Evolutionary conservation across 2,113 vertebrate species (phyloP).

Genomic region (Pseudonaja textilis): DNA sequence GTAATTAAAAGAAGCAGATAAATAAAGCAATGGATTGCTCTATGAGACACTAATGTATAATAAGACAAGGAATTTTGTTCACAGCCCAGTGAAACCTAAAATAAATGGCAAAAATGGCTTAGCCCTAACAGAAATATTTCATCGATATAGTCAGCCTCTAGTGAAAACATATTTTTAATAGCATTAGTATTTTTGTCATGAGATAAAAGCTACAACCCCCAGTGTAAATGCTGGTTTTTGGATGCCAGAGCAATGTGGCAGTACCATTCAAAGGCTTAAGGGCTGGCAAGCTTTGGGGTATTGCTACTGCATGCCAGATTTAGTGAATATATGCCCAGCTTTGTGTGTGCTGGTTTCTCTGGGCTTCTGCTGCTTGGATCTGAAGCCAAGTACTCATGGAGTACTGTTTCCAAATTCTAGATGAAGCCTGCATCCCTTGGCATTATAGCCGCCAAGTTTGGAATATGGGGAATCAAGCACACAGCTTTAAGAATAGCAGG

Average conservation of each 20-base stretch:
- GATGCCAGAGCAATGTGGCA: not conserved
- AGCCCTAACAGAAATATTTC: not conserved
- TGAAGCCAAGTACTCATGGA: slow-evolving; percentile 22
- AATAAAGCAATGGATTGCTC: not conserved
- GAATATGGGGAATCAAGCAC: not conserved
- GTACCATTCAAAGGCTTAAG: slow-evolving; percentile 2
- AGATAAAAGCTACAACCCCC: slow-evolving; percentile 20
- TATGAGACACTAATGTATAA: not conserved
- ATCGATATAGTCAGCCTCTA: not conserved
- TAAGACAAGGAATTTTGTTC: not conserved
- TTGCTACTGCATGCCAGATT: not conserved
- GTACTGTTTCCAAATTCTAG: slow-evolving; percentile 8
- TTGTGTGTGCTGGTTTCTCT: slow-evolving; percentile 13
- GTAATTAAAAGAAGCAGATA: slow-evolving; percentile 35
- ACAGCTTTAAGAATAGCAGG: not conserved
- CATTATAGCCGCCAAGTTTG: not conserved
- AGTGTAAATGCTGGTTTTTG: slow-evolving; percentile 31
- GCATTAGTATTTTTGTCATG: not conserved
- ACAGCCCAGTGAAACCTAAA: not conserved
- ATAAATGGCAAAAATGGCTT: not conserved
- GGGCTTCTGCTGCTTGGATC: slow-evolving; percentile 8
- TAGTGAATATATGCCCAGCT: slow-evolving; percentile 16
- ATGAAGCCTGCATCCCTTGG: slow-evolving; percentile 14
- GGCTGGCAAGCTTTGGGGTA: not conserved
- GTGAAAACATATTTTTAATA: not conserved